Evolutionary conservation across 2,888 invertebrate species (phyloP).

Genomic region (Agrochola circellaris): DNA sequence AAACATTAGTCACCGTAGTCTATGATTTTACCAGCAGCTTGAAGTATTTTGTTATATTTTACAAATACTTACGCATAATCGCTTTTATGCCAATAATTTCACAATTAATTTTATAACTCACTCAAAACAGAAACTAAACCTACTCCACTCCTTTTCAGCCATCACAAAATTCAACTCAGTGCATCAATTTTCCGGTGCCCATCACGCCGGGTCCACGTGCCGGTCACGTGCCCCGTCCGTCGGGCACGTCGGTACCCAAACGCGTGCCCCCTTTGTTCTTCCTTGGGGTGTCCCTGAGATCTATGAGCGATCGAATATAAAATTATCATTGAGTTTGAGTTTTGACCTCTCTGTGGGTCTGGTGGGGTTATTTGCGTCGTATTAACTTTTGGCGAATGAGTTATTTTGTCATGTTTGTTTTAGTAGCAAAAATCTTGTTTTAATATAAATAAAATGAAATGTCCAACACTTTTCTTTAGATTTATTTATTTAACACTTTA

Average conservation of each 20-base stretch:
- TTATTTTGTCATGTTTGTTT: neutral
- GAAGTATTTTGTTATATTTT: neutral
- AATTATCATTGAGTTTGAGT: conserved; percentile 66
- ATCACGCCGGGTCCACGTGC: conserved; percentile 81
- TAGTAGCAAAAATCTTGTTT: neutral
- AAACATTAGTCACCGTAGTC: neutral
- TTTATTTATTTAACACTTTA: neutral
- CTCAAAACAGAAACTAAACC: conserved; percentile 3
- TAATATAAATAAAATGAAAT: too few species aligned
- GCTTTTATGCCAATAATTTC: neutral
- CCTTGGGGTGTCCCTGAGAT: conserved; percentile 62
- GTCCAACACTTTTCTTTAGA: neutral
- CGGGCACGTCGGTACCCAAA: conserved; percentile 68
- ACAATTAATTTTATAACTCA: neutral
- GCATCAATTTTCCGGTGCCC: conserved; percentile 86
- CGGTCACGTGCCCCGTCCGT: conserved; percentile 80
- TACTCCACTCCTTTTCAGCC: conserved; percentile 69
- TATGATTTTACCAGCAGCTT: neutral
- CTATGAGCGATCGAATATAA: conserved; percentile 65
- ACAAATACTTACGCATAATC: neutral
- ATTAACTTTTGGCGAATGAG: conserved; percentile 24
- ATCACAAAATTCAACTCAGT: conserved; percentile 67
- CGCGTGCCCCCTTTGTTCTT: conserved; percentile 67
- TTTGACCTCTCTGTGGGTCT: conserved; percentile 57
- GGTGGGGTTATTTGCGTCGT: conserved; percentile 40